phyloP scores from a whole-genome alignment of 92 coral and sea anemone species.

The Palythoa heliodiscus region DNA sequence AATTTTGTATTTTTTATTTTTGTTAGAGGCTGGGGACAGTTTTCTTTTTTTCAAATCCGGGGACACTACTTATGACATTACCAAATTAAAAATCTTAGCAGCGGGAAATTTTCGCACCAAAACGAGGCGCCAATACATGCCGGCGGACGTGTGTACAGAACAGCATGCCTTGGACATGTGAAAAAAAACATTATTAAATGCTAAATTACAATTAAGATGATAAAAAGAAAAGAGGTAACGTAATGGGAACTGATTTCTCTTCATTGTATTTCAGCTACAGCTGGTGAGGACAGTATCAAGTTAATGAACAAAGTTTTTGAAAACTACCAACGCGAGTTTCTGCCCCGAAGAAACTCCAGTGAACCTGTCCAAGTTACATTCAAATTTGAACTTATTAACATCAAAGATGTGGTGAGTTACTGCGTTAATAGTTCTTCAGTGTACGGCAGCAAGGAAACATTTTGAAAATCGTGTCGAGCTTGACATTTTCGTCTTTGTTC shows the following conservation, averaged over 20 bases:
- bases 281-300: background rate
- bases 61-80: too few relatives aligned
- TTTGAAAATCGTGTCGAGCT: too few relatives aligned
- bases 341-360: slow-evolving; percentile 46
- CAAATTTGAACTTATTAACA: slow-evolving; percentile 70
- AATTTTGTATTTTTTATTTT: too few relatives aligned
- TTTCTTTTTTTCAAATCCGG: too few relatives aligned
- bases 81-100: background rate
- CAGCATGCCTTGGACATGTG: too few relatives aligned
- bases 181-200: background rate
- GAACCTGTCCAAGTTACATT: slow-evolving; percentile 64
- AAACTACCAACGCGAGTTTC: slow-evolving; percentile 38
- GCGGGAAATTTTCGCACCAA: slow-evolving; percentile 5
- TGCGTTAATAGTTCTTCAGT: too few relatives aligned
- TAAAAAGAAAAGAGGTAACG: too few relatives aligned
- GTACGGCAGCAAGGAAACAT: too few relatives aligned
- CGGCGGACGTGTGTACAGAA: background rate
- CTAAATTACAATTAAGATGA: too few relatives aligned
- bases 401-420: slow-evolving; percentile 80
- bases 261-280: slow-evolving; percentile 1
- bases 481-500: too few relatives aligned
- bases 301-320: slow-evolving; percentile 25
- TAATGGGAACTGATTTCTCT: background rate
- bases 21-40: too few relatives aligned
- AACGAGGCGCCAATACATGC: background rate